Evolutionary conservation across 2,888 invertebrate species (phyloP), one percentile per base, ranked within the genome.

Genomic region (Melinaea menophilus): DNA sequence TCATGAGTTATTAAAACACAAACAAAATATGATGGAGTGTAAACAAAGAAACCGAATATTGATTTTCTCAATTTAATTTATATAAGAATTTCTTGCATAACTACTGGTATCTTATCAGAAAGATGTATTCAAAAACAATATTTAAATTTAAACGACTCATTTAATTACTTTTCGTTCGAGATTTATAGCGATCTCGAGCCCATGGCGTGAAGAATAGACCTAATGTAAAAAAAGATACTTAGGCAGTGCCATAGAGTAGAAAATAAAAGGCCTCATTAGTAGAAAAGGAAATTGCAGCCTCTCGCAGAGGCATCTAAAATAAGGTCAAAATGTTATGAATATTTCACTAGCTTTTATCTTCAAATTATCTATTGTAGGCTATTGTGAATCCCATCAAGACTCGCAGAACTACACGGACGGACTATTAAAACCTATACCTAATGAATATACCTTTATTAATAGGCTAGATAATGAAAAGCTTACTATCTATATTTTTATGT

Each of bases 261-360:
- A 82, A 82, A 88, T 86, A 84, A 86, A 85, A 83, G 82, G 79
- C 78, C 87, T 89, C 89, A 88, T 89, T 89, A 89, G 86, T 79
- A 86, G 83, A 85, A 81, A 84, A 81, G 88, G 88, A 89, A 90
- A 88, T 88, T 89, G 88, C 88, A 86, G 82, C 82, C 86, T 84
- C 82, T 81, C 78, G 76, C 76, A 77, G 76, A 81, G 80, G 80
- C 84, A 84, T 81, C 84, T 84, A 83, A 84, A 88, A 89, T 88
- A 86, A 86, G 88, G 88, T 86, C 86, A 85, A 84, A 84, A 84
- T 84, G 80, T 82, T 84, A 82, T 80, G 80, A 81, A 79, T 78
- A 77, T 81, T 81, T 77, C 65, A 64, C 64, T 67, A 62, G 62
- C 63, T 81, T 82, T 75, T 75, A 69, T 73, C 71, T 75, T 72